Conservation (phyloP, 2,888 invertebrate genomes). For the Junonia oenone region DNA sequence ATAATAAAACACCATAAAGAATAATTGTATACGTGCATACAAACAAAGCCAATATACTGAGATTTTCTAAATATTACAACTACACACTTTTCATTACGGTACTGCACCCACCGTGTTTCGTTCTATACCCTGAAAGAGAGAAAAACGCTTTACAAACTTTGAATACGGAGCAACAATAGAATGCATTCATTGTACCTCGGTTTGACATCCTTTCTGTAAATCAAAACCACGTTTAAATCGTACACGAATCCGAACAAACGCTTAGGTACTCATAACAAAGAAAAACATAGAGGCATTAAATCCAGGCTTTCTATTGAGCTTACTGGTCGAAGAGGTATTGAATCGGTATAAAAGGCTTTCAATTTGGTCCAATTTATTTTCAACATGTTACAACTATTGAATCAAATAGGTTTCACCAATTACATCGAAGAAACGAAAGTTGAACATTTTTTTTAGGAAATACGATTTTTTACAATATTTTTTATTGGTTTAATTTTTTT, state of each 20-base stretch:
- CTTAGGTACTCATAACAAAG: background rate
- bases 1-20: too few relatives aligned
- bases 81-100: too few relatives aligned
- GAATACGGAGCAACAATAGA: background rate
- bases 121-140: background rate
- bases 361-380: slow-evolving; percentile 8
- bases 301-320: slow-evolving; percentile 13
- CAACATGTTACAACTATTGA: background rate
- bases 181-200: background rate
- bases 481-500: background rate
- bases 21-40: too few relatives aligned
- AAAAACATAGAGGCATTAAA: slow-evolving; percentile 10
- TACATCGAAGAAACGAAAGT: background rate
- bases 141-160: background rate
- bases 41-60: too few relatives aligned
- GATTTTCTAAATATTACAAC: too few relatives aligned
- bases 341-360: slow-evolving; percentile 16
- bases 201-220: background rate
- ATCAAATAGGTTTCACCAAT: background rate
- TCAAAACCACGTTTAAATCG: background rate
- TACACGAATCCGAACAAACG: background rate
- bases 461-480: background rate
- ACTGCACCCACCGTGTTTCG: background rate
- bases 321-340: slow-evolving; percentile 13
- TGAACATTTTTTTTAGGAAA: background rate